Evolutionary conservation across 2,113 vertebrate genomes (phyloP).

Genomic region (Euleptes europaea): DNA sequence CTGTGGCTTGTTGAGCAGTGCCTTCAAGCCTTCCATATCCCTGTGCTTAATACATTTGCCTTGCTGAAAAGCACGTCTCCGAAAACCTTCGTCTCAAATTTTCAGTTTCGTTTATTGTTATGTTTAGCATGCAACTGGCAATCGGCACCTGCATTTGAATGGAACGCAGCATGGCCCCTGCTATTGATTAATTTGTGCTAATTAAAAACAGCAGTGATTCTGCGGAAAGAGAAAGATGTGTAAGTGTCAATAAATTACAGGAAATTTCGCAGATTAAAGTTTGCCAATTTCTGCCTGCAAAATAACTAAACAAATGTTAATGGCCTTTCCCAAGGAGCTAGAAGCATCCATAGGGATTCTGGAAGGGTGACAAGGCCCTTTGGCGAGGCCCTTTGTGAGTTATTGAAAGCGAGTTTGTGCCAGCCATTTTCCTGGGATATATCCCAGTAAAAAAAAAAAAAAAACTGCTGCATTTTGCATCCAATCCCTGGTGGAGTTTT

Average conservation of each 20-base stretch:
- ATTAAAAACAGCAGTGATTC: slow-evolving; percentile 73
- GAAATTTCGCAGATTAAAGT: slow-evolving; percentile 68
- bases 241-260: slow-evolving; percentile 75
- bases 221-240: slow-evolving; percentile 65
- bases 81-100: slow-evolving; percentile 19
- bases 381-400: slow-evolving; percentile 6
- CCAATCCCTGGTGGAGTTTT: not conserved
- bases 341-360: slow-evolving; percentile 31
- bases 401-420: not conserved
- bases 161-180: slow-evolving; percentile 61
- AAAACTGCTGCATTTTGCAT: not conserved
- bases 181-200: slow-evolving; percentile 76
- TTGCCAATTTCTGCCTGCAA: slow-evolving; percentile 67
- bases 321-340: slow-evolving; percentile 44
- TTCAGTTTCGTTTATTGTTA: slow-evolving; percentile 42
- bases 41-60: slow-evolving; percentile 43
- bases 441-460: not conserved
- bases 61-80: slow-evolving; percentile 14
- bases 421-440: not conserved
- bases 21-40: slow-evolving; percentile 1
- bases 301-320: slow-evolving; percentile 72
- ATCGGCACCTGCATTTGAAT: slow-evolving; percentile 66
- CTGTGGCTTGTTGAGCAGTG: not conserved
- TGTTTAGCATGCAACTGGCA: slow-evolving; percentile 60
- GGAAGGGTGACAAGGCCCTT: not conserved